A percentile compares a stretch with the other conserved stretches of the same genome.
Evolutionary conservation across 2,113 vertebrate species (phyloP).

Genomic region (Petaurus breviceps): DNA sequence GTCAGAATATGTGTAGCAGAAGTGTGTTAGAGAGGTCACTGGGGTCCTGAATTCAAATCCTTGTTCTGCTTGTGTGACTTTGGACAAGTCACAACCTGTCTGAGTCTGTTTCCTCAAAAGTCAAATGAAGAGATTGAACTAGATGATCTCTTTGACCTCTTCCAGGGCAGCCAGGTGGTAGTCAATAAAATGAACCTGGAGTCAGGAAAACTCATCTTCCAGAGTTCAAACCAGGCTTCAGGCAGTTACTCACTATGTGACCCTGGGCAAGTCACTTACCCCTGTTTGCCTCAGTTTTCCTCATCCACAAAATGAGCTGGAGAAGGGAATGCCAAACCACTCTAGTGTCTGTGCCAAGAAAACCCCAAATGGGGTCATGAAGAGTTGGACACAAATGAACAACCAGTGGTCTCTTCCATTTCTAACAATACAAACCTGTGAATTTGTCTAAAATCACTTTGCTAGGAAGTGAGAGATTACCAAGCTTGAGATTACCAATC

Average conservation of each 20-base stretch:
- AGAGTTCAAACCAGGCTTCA: background rate
- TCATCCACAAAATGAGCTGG: background rate
- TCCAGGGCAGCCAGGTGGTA: background rate
- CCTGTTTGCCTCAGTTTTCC: background rate
- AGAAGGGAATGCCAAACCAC: background rate
- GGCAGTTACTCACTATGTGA: background rate
- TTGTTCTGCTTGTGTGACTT: background rate
- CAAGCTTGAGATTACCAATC: background rate
- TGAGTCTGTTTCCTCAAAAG: background rate
- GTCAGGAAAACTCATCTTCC: background rate
- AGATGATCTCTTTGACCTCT: background rate
- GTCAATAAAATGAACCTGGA: background rate
- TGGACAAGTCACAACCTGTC: background rate
- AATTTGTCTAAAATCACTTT: background rate
- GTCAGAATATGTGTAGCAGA: background rate
- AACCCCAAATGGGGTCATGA: background rate
- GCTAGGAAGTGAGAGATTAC: background rate
- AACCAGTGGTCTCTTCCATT: background rate
- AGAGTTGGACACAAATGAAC: background rate
- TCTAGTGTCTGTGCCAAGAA: background rate
- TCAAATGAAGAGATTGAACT: background rate
- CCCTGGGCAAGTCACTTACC: background rate
- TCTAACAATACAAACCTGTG: background rate
- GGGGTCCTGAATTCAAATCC: background rate
- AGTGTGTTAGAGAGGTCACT: background rate